Evolutionary conservation across 2,888 invertebrate species (phyloP), one percentile per base, ranked within the genome.

Genomic region (Phorcus lineatus): DNA sequence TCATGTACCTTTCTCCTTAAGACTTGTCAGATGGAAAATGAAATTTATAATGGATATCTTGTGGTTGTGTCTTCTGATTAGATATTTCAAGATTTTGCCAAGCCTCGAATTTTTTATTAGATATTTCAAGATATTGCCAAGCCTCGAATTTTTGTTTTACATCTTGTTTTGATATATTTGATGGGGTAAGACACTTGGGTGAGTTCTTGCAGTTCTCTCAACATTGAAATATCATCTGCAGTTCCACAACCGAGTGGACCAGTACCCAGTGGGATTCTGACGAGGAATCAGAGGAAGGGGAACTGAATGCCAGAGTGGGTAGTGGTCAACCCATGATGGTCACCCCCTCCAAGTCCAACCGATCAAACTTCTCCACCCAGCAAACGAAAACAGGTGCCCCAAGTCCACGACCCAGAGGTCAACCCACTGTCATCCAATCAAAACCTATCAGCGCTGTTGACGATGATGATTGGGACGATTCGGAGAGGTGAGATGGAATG

Each of bases 241-340:
- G 88, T 6, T 88, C 90, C 7, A 90, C 88, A 76, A 84, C 88
- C 17, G 90, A 90, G 52, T 90, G 88, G 85, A 89, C 90, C 4
- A 90, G 89, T 75, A 90, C 90, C n/a, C 88, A 89, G 82, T 90
- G 88, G 88, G 89, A 88, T 47, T 88, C 88, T 0, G 89, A 87
- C 17, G 89, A 88, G 17, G 87, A 87, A 9, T 80, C 83, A 3
- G 87, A 87, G 31, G 84, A 85, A 13, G 84, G 85, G 97, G 98
- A 93, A 97, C 98, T 94, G 95, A 96, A 47, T 13, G 11, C 47
- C 7, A 6, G 47, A 11, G 47, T 16, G 9, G 74, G 79, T 75
- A 22, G 66, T 47, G 11, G 67, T 55, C 17, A 28, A 16, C 75
- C 75, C 24, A 53, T 53, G 9, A 28, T 53, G 54, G 74, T 52